phyloP scores from a whole-genome alignment of 1,140 invertebrate species.

The Drosophila mayri region DNA sequence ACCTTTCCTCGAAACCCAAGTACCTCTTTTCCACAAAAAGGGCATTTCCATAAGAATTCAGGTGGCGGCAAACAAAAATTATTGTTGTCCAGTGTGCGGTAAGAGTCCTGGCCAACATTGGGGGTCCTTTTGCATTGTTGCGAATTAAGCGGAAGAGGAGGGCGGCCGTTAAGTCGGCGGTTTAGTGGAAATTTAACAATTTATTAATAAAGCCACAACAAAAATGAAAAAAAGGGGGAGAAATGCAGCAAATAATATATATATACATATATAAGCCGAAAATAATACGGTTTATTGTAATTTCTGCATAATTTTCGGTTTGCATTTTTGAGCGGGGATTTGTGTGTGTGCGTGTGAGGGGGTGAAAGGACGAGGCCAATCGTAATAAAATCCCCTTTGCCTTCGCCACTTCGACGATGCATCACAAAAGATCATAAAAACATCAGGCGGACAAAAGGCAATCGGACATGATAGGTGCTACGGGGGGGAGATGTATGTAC shows the following conservation, averaged over 20 bases:
- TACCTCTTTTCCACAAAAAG: neutral
- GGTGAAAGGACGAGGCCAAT: slow-evolving; percentile 7
- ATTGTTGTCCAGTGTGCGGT: slow-evolving; percentile 1
- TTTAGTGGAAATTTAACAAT: slow-evolving; percentile 18
- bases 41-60: slow-evolving; percentile 6
- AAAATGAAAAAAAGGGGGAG: slow-evolving; percentile 1
- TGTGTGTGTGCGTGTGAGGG: neutral
- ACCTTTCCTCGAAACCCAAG: neutral
- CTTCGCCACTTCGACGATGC: slow-evolving; percentile 16
- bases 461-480: neutral
- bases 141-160: slow-evolving; percentile 6
- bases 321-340: slow-evolving; percentile 22
- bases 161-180: slow-evolving; percentile 1
- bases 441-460: slow-evolving; percentile 55
- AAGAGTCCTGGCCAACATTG: slow-evolving; percentile 3
- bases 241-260: neutral
- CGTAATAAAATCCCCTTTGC: slow-evolving; percentile 52
- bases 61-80: slow-evolving; percentile 21
- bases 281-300: slow-evolving; percentile 32
- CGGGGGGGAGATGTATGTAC: neutral
- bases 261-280: slow-evolving; percentile 2
- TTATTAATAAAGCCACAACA: slow-evolving; percentile 43
- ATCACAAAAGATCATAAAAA: slow-evolving; percentile 57
- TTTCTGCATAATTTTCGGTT: slow-evolving; percentile 38
- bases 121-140: slow-evolving; percentile 2